Evolutionary conservation across 2,888 invertebrate genomes (phyloP), one percentile per base, ranked within the genome.

Genomic region (Agonopterix alstromeriana): DNA sequence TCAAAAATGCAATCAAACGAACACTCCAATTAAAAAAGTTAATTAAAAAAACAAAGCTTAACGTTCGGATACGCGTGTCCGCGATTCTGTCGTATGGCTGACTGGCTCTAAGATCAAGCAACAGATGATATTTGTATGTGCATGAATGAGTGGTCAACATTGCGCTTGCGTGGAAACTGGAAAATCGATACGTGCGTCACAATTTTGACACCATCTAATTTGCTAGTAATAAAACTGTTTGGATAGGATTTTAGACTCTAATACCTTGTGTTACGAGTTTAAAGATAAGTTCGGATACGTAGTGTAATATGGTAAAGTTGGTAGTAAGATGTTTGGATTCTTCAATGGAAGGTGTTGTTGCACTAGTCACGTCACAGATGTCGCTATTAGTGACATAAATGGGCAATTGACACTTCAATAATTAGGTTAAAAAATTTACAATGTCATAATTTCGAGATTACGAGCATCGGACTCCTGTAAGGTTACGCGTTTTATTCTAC

Each of bases 41-140:
- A 63, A 57, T 57, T 52, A 48, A 68, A 71, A 69, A 59, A 61
- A 70, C 72, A 75, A 58, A 58, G 58, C 53, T n/a, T 49, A 50
- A 56, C 55, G 57, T 62, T 57, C 48, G 52, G 63, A 68, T 61
- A 77, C 81, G 77, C 73, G 73, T 63, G 57, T 12, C 35, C 74
- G 60, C 73, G 69, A 53, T 63, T 57, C 61, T 58, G 48, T 55
- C 64, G 61, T 62, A 71, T 81, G 84, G 86, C 85, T 85, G 86
- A 86, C 86, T 86, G 85, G 71, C 48, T 56, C 54, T 49, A 45
- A 52, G 47, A 48, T 52, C 58, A 65, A 65, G 67, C 82, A 83
- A 83, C 86, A 83, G 82, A 83, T 86, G 83, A 74, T 72, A 27
- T 80, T 80, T 82, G 79, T 82, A 78, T 60, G 65, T 53, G 59